phyloP scores from a whole-genome alignment of 2,797 vertebrate genomes.

The Menidia menidia region DNA sequence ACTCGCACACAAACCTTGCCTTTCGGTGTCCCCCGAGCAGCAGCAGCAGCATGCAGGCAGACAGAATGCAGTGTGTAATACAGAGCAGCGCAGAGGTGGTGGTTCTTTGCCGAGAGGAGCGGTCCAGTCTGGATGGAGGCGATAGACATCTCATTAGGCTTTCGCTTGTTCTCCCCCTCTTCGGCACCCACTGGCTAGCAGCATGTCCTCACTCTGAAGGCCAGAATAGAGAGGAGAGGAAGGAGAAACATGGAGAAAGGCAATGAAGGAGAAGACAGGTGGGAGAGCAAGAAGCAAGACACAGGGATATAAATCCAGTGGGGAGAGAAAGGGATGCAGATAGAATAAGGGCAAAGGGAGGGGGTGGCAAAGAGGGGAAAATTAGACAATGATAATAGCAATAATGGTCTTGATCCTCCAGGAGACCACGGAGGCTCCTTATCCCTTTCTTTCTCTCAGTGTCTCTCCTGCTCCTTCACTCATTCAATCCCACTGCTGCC shows the following conservation, averaged over 20 bases:
- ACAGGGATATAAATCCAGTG: slow-evolving; percentile 20
- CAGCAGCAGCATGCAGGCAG: slow-evolving; percentile 57
- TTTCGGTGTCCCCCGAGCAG: slow-evolving; percentile 58
- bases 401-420: slow-evolving; percentile 85
- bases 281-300: slow-evolving; percentile 21
- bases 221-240: slow-evolving; percentile 51
- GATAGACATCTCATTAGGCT: slow-evolving; percentile 86
- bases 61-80: slow-evolving; percentile 65
- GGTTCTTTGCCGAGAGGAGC: slow-evolving; percentile 65
- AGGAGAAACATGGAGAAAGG: slow-evolving; percentile 32
- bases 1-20: slow-evolving; percentile 54
- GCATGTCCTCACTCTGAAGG: slow-evolving; percentile 73
- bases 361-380: slow-evolving; percentile 51
- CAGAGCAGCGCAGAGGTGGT: slow-evolving; percentile 52
- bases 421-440: slow-evolving; percentile 61
- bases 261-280: slow-evolving; percentile 26
- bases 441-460: slow-evolving; percentile 27
- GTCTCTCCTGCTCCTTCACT: slow-evolving; percentile 41
- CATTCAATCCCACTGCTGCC: slow-evolving; percentile 56
- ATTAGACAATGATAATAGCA: slow-evolving; percentile 84
- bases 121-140: slow-evolving; percentile 82
- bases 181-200: slow-evolving; percentile 69
- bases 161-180: slow-evolving; percentile 62
- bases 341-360: slow-evolving; percentile 37
- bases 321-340: slow-evolving; percentile 23